phyloP scores from a whole-genome alignment of 2,113 vertebrate species.

The Centropus unirufus region DNA sequence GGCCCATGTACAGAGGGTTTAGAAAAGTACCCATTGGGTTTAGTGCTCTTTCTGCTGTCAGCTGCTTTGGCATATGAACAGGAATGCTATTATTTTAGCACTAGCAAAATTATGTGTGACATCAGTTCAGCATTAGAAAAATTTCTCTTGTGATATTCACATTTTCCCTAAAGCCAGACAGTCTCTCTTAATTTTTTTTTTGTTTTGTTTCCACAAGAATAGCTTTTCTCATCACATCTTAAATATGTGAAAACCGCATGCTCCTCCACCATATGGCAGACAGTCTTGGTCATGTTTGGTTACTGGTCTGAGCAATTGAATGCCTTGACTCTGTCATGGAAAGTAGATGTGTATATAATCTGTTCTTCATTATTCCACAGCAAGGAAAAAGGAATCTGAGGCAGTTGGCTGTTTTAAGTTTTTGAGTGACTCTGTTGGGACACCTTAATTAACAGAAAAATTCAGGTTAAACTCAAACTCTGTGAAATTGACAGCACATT shows the following conservation, averaged over 20 bases:
- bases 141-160: neutral
- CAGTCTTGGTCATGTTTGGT: neutral
- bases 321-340: neutral
- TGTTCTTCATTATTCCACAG: neutral
- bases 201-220: neutral
- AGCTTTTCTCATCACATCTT: neutral
- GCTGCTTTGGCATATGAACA: neutral
- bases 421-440: neutral
- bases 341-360: neutral
- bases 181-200: neutral
- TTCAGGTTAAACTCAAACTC: neutral
- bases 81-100: neutral
- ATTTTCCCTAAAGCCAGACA: neutral
- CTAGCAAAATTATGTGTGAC: neutral
- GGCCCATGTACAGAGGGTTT: neutral
- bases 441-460: neutral
- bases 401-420: neutral
- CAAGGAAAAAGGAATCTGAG: neutral
- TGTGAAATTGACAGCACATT: neutral
- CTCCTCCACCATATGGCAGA: neutral
- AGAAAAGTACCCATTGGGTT: neutral
- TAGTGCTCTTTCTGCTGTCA: neutral
- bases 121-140: neutral
- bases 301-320: neutral
- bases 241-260: neutral